These are phyloP conservation scores for Sebastes minor DNA, from an alignment of 2,797 vertebrate genomes.

Conservation along the genomic window DNA sequence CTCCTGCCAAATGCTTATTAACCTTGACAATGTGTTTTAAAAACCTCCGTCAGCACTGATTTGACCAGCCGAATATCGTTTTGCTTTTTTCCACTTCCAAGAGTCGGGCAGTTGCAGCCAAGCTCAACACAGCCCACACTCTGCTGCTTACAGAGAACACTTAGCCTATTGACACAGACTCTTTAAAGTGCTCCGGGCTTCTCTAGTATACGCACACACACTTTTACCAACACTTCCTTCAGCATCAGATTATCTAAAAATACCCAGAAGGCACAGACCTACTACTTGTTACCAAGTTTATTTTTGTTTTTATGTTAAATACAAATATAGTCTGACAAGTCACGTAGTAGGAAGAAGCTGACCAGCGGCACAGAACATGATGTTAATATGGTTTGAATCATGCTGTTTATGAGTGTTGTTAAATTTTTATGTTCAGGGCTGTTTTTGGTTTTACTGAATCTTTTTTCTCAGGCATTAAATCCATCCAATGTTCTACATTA, in stretches of 20 bases:
- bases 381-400: slow-evolving; percentile 10
- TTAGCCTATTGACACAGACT: slow-evolving; percentile 72
- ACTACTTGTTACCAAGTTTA: slow-evolving; percentile 35
- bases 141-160: slow-evolving; percentile 63
- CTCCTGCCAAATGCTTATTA: slow-evolving; percentile 29
- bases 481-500: neutral
- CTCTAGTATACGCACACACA: slow-evolving; percentile 40
- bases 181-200: slow-evolving; percentile 57
- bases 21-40: slow-evolving; percentile 27
- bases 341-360: neutral
- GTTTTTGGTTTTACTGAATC: neutral
- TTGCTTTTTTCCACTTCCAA: slow-evolving; percentile 44
- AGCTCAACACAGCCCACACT: slow-evolving; percentile 57
- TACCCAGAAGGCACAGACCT: slow-evolving; percentile 14
- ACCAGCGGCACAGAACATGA: neutral
- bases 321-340: slow-evolving; percentile 20
- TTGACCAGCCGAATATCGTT: slow-evolving; percentile 29
- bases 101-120: slow-evolving; percentile 51
- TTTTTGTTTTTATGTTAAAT: neutral
- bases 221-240: slow-evolving; percentile 48
- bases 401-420: neutral
- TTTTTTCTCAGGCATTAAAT: slow-evolving; percentile 9
- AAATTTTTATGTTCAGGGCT: neutral
- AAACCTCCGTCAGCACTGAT: slow-evolving; percentile 31
- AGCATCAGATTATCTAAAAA: slow-evolving; percentile 56